Evolutionary conservation across 2,797 vertebrate genomes (phyloP).

Genomic region (Cyclopterus lumpus): DNA sequence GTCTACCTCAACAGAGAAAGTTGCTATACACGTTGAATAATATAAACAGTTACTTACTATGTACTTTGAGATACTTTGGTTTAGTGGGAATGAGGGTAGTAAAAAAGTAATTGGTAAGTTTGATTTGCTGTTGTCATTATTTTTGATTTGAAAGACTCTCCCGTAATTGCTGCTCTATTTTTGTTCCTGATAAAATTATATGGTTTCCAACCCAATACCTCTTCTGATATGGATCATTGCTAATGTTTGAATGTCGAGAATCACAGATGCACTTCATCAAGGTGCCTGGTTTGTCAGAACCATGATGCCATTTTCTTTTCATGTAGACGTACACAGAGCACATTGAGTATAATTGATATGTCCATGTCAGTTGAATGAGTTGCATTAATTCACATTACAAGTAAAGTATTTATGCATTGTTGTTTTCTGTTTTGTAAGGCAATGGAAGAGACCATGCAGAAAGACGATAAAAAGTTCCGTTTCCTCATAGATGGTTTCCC

Average conservation of each 20-base stretch:
- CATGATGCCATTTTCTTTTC: background rate
- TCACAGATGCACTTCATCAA: background rate
- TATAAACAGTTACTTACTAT: background rate
- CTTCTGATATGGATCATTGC: too few relatives aligned
- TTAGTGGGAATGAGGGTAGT: background rate
- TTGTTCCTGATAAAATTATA: background rate
- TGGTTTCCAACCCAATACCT: background rate
- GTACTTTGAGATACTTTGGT: background rate
- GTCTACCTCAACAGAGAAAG: background rate
- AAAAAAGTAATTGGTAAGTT: background rate
- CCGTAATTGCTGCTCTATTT: background rate
- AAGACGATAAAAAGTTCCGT: slow-evolving; percentile 88
- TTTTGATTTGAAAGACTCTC: background rate
- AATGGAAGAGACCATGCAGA: slow-evolving; percentile 93
- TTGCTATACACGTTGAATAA: background rate
- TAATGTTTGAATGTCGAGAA: background rate
- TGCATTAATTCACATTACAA: background rate
- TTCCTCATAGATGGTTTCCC: slow-evolving; percentile 99
- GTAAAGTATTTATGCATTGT: background rate
- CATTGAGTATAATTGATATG: background rate
- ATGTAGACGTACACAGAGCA: background rate
- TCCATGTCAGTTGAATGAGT: background rate
- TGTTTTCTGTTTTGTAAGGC: slow-evolving; percentile 79
- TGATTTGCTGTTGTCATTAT: background rate
- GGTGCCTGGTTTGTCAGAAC: background rate